Base-by-base conservation (phyloP, 2,888 invertebrate species). In the Phyllotreta striolata region DNA sequence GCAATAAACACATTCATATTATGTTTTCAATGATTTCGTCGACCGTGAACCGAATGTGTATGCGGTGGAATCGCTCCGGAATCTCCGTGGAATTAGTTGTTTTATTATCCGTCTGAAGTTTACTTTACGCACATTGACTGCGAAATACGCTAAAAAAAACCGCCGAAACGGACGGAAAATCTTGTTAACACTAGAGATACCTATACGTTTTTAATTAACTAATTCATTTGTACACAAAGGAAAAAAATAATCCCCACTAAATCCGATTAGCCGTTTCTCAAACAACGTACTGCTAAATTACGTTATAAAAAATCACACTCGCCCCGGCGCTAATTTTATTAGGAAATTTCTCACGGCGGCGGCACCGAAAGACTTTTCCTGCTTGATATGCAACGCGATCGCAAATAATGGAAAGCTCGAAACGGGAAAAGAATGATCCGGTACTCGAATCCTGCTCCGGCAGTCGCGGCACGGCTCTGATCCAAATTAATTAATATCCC, bases 401-500 rank as follows among this genome's bases (percentile, higher is more conserved):
- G 10, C 13, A 59, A 59, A 59, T 51, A 59, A 59, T 51, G 59
- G 41, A 59, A 59, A 51, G 14, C 49, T 35, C 41, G 51, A 35
- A 59, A 59, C 24, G 34, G 13, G 37, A 34, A 49, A 58, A 58
- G 49, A 41, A 59, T 51, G 41, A 58, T 51, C 35, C 43, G 59
- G 43, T 59, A 10, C 43, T 41, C 49, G 12, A 8, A 24, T 24
- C 38, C 41, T 35, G 51, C 40, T 59, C 51, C 34, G 51, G 34
- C 35, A 59, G 49, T 51, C 59, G 2, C 34, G 8, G 13, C 51
- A 51, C 51, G 37, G 24, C 37, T 41, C 10, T 51, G 51, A 59
- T 59, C 59, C 41, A 59, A 35, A 51, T 58, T 58, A 58, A 59
- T 59, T 59, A 59, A 59, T 59, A 51, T 59, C 59, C 43, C 35